Base-by-base conservation (phyloP, 2,797 vertebrate species). In the Sebastiscus albofasciatus region DNA sequence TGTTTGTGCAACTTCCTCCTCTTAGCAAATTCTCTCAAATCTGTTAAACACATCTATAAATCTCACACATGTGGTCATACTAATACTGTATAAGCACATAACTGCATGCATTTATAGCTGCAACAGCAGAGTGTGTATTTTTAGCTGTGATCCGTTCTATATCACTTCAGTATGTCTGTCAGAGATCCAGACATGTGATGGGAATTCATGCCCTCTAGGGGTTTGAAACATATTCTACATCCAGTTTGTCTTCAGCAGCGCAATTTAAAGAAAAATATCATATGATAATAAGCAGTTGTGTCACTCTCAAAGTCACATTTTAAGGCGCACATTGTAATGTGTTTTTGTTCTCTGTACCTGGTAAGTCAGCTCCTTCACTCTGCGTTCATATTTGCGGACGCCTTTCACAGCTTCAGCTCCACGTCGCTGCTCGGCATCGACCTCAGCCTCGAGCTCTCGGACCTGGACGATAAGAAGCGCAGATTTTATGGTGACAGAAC, bases 371-470 rank as follows among this genome's bases (percentile, higher is more conserved):
- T 97, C 97, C 90, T 97, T 97, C 75, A 97, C 93, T 79, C 80
- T 92, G 64, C 94, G 91, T 80, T 98, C 97, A 14, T 97, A 96
- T 87, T 97, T 98, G 81, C 93, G 90, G 55, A 97, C 86, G 1
- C 94, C 95, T 94, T 97, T 97, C 70, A 96, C 87, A 14, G 96
- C 90, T 64, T 97, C 97, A 12, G 94, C 84, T 5, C 94, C 93
- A 71, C 92, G 92, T 86, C 95, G 97, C 85, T 95, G 96, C 87
- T 98, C 97, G 61, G 89, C 91, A n/a, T 97, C 97, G 5, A 98
- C 83, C 76, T 97, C 97, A 20, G 77, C 56, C 87, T 98, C 96
- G 66, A 98, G 91, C 83, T 97, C 97, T 77, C 86, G 90, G 31
- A 97, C 94, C 98, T 99, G 82, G 6, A 31, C 1, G 24, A 65